A percentile compares a stretch with the other conserved stretches of the same genome.
phyloP scores from a whole-genome alignment of 2,797 vertebrate species.

The Esox masquinongy region DNA sequence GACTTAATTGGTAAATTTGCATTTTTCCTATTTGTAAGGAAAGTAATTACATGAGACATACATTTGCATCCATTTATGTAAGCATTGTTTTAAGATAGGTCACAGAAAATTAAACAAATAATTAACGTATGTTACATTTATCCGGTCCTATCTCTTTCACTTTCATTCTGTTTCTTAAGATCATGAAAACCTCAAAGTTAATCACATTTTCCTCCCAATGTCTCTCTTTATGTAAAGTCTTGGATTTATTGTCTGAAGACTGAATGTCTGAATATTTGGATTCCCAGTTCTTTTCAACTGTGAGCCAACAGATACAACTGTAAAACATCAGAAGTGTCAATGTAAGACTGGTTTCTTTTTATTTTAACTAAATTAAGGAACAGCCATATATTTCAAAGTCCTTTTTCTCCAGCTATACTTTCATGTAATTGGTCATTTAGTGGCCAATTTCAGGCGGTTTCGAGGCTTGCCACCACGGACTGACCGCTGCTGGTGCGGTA shows the following conservation, averaged over 20 bases:
- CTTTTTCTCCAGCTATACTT: conserved; percentile 66
- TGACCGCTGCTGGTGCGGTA: conserved; percentile 80
- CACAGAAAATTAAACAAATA: conserved; percentile 50
- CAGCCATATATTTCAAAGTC: conserved; percentile 72
- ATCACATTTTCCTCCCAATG: conserved; percentile 33
- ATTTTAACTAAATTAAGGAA: conserved; percentile 80
- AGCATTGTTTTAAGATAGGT: conserved; percentile 75
- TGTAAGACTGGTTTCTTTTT: conserved; percentile 71
- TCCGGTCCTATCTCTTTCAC: conserved; percentile 4
- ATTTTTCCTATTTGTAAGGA: conserved; percentile 88
- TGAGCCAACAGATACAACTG: conserved; percentile 46
- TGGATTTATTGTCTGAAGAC: background rate
- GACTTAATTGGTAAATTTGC: conserved; percentile 93
- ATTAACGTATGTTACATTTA: conserved; percentile 32
- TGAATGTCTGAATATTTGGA: conserved; percentile 44
- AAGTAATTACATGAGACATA: conserved; percentile 90
- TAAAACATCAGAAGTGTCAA: conserved; percentile 47
- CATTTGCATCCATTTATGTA: conserved; percentile 88
- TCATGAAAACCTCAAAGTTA: conserved; percentile 26
- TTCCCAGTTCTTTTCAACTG: conserved; percentile 38
- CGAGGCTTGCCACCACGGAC: conserved; percentile 74
- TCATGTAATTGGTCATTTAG: conserved; percentile 83
- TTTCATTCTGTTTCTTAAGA: conserved; percentile 42
- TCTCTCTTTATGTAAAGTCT: conserved; percentile 10
- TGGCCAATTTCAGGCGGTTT: conserved; percentile 79